Conservation (phyloP, 1,140 invertebrate species). For the Mizuhopecten yessoensis region DNA sequence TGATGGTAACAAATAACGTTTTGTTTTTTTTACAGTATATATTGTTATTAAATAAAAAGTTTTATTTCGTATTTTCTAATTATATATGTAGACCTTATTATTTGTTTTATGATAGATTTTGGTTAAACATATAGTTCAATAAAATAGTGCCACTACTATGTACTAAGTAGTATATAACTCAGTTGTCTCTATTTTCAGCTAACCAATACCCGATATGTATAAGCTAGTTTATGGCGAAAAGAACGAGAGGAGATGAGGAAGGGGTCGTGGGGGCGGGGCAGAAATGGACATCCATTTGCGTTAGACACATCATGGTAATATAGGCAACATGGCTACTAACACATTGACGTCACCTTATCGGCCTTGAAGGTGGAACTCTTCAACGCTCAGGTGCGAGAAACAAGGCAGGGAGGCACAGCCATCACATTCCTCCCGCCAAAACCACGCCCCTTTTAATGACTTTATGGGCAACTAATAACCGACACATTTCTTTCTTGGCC, state of each 20-base stretch:
- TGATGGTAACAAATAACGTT: no score
- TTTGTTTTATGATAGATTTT: no score
- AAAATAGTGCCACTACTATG: no score
- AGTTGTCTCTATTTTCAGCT: no score
- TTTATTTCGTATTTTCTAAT: no score
- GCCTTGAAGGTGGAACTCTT: background rate
- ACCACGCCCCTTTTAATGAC: background rate
- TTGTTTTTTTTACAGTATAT: no score
- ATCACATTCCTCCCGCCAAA: slow-evolving; percentile 31
- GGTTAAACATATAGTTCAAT: no score
- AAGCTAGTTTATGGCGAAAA: background rate
- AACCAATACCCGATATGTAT: no score
- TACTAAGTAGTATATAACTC: no score
- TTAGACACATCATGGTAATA: background rate
- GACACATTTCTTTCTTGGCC: slow-evolving; percentile 4
- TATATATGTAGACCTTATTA: no score
- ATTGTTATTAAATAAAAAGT: no score
- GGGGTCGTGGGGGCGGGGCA: background rate
- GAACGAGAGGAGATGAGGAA: background rate
- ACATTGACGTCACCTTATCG: background rate
- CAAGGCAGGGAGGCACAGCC: background rate
- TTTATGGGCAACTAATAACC: background rate
- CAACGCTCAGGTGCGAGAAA: slow-evolving; percentile 23
- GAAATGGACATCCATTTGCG: background rate
- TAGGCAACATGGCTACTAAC: background rate